A percentile compares a stretch with the other conserved stretches of the same genome.
phyloP scores from a whole-genome alignment of 37 sponge, comb jelly and placozoan species.

The Aplysina aerophoba region DNA sequence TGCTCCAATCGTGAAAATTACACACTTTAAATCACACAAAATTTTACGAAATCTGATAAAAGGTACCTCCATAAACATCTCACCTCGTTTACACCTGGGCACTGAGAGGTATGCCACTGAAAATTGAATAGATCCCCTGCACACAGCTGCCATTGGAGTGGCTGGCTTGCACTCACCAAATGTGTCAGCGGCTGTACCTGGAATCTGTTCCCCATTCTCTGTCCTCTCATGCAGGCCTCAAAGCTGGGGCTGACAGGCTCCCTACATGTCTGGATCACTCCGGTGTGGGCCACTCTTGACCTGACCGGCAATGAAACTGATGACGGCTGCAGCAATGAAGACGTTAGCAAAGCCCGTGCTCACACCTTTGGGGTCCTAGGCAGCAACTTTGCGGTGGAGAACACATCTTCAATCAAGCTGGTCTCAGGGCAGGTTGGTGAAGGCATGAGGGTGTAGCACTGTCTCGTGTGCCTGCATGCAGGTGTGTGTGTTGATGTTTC shows the following conservation, averaged over 20 bases:
- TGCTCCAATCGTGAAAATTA: too few relatives aligned
- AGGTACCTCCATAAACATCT: too few relatives aligned
- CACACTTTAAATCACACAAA: too few relatives aligned
- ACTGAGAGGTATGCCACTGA: too few relatives aligned
- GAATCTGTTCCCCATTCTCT: too few relatives aligned
- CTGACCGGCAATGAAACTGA: neutral
- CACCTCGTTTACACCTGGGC: too few relatives aligned
- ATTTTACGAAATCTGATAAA: too few relatives aligned
- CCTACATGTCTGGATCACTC: neutral
- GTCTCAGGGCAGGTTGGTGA: neutral
- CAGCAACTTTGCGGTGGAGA: neutral
- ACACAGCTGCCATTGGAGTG: too few relatives aligned
- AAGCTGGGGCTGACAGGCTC: neutral
- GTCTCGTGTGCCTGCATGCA: neutral
- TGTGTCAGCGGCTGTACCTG: too few relatives aligned
- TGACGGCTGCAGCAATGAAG: neutral
- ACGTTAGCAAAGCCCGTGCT: neutral
- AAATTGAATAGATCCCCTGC: too few relatives aligned
- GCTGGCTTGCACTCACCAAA: too few relatives aligned
- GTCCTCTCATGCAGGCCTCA: too few relatives aligned
- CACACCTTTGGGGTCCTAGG: neutral
- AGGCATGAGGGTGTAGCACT: neutral
- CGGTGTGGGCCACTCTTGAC: neutral
- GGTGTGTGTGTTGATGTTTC: neutral
- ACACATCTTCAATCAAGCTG: neutral